Evolutionary conservation across 1,140 invertebrate genomes (phyloP).

Genomic region (Bradysia coprophila): DNA sequence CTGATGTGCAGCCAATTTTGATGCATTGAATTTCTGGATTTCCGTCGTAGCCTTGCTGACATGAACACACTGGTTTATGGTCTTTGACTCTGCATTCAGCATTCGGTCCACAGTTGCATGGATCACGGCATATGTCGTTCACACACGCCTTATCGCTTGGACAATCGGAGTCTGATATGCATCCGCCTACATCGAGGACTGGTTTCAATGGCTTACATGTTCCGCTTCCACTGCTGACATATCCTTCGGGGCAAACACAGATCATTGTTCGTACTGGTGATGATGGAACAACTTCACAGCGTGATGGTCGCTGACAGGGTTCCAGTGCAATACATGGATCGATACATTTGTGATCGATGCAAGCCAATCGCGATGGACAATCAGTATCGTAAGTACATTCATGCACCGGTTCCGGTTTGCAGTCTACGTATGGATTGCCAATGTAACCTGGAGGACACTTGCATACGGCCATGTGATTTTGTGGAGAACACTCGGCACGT

Average conservation of each 20-base stretch:
- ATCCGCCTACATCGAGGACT: conserved; percentile 41
- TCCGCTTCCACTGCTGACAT: conserved; percentile 64
- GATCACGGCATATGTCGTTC: conserved; percentile 57
- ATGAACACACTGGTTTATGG: conserved; percentile 71
- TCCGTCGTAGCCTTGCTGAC: conserved; percentile 58
- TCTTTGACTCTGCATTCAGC: conserved; percentile 61
- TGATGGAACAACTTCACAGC: conserved; percentile 62
- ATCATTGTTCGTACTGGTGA: conserved; percentile 72
- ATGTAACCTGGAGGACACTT: conserved; percentile 49
- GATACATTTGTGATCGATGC: conserved; percentile 61
- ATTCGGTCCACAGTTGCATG: conserved; percentile 62
- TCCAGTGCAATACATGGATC: conserved; percentile 61
- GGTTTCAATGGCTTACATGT: conserved; percentile 50
- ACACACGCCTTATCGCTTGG: conserved; percentile 54
- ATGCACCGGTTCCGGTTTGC: conserved; percentile 43
- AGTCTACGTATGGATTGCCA: conserved; percentile 69
- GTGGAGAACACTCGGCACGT: conserved; percentile 55
- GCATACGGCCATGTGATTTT: conserved; percentile 67
- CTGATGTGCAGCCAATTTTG: conserved; percentile 47
- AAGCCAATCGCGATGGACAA: conserved; percentile 60
- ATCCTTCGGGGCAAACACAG: conserved; percentile 74
- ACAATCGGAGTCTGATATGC: conserved; percentile 57
- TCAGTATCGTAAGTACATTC: conserved; percentile 66
- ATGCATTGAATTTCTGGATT: conserved; percentile 59
- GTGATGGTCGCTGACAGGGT: conserved; percentile 60